Percentiles rank a stretch among this genome's conserved stretches.
These are phyloP conservation scores for Drosophila neocordata DNA, from an alignment of 1,140 invertebrate genomes.

Conservation along the genomic window DNA sequence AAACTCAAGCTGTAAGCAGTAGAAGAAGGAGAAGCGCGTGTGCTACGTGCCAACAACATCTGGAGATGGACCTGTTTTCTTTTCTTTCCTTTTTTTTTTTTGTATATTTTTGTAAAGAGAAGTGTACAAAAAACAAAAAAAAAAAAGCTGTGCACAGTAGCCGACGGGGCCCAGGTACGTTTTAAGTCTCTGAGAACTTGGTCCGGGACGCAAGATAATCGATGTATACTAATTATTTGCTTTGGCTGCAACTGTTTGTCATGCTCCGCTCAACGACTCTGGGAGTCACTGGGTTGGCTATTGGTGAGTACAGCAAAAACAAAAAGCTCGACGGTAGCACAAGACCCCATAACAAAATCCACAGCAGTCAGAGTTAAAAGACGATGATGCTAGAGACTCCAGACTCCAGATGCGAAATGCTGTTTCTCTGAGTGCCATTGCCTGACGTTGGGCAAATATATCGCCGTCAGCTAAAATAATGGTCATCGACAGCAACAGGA, in stretches of 20 bases:
- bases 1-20: not conserved
- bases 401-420: slow-evolving; percentile 41
- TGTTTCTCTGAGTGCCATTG: slow-evolving; percentile 22
- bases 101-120: too few species aligned
- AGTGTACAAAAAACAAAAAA: too few species aligned
- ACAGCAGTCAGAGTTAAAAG: slow-evolving; percentile 21
- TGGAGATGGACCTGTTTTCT: slow-evolving; percentile 70
- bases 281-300: slow-evolving; percentile 10
- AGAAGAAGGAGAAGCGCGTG: slow-evolving; percentile 51
- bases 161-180: slow-evolving; percentile 11
- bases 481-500: slow-evolving; percentile 66
- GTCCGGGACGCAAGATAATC: slow-evolving; percentile 70
- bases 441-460: slow-evolving; percentile 53
- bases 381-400: slow-evolving; percentile 3
- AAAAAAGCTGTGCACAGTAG: slow-evolving; percentile 33
- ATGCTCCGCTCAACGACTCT: slow-evolving; percentile 53
- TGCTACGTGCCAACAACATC: slow-evolving; percentile 75
- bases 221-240: slow-evolving; percentile 82
- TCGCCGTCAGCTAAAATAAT: slow-evolving; percentile 72
- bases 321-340: slow-evolving; percentile 70
- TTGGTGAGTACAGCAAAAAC: slow-evolving; percentile 71
- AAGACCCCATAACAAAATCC: slow-evolving; percentile 12
- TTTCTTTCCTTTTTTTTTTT: not conserved
- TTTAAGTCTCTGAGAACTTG: not conserved
- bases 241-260: slow-evolving; percentile 80